Percentiles rank a stretch among this genome's conserved stretches.
Evolutionary conservation across 2,797 vertebrate species (phyloP).

Genomic region (Malurus leucopterus): DNA sequence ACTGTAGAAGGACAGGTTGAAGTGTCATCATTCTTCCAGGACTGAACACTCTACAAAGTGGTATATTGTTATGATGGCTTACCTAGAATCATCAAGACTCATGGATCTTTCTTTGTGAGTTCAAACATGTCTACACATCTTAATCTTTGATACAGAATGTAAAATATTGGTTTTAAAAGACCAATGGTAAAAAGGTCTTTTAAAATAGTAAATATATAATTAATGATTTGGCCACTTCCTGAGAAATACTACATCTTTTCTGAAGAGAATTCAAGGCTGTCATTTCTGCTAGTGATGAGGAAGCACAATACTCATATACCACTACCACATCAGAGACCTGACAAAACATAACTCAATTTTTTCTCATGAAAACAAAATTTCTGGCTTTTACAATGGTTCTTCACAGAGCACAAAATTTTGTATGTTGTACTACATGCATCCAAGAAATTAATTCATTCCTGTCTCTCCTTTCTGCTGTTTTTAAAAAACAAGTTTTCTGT

Average conservation of each 20-base stretch:
- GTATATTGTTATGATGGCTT: background rate
- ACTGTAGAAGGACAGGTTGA: slow-evolving; percentile 4
- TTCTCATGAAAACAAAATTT: background rate
- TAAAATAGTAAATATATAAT: background rate
- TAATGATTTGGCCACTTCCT: background rate
- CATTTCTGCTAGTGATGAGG: background rate
- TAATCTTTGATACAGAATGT: background rate
- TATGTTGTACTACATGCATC: background rate
- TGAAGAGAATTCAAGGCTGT: background rate
- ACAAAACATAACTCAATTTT: background rate
- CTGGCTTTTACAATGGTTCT: background rate
- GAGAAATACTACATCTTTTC: background rate
- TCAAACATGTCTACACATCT: background rate
- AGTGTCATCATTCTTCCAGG: slow-evolving; percentile 7
- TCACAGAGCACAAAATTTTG: background rate
- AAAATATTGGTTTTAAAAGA: background rate
- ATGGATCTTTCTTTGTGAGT: background rate
- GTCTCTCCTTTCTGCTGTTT: background rate
- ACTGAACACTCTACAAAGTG: background rate
- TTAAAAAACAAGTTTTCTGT: slow-evolving; percentile 3
- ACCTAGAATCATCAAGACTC: background rate
- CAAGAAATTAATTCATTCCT: background rate
- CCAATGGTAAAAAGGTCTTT: background rate
- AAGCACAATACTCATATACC: background rate
- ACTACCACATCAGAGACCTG: background rate